Evolutionary conservation across 1,140 invertebrate species (phyloP).

Genomic region (Drosophila bocki): DNA sequence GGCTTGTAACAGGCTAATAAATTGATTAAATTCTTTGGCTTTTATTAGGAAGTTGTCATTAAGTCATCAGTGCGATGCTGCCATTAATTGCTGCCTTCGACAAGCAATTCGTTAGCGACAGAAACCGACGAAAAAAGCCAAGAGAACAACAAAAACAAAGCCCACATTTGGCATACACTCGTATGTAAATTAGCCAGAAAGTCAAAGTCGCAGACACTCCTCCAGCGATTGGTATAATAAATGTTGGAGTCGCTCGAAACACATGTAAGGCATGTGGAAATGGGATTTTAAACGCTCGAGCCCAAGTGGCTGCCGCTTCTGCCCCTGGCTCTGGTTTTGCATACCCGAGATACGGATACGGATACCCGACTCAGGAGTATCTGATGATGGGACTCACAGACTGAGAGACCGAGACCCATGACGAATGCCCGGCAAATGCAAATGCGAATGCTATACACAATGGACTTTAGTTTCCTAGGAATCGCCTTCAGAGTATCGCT

Average conservation of each 20-base stretch:
- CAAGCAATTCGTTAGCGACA: slow-evolving; percentile 70
- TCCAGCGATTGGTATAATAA: slow-evolving; percentile 66
- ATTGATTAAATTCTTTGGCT: slow-evolving; percentile 72
- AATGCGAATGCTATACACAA: slow-evolving; percentile 64
- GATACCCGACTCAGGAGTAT: slow-evolving; percentile 20
- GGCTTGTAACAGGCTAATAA: slow-evolving; percentile 64
- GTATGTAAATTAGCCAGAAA: slow-evolving; percentile 64
- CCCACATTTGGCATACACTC: slow-evolving; percentile 40
- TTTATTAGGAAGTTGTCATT: slow-evolving; percentile 82
- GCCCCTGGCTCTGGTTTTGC: slow-evolving; percentile 52
- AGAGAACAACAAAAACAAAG: slow-evolving; percentile 40
- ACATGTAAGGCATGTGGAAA: slow-evolving; percentile 76
- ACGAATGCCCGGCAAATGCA: slow-evolving; percentile 67
- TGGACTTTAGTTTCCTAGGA: slow-evolving; percentile 56
- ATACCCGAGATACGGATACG: slow-evolving; percentile 38
- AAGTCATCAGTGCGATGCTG: slow-evolving; percentile 66
- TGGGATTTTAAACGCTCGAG: slow-evolving; percentile 71
- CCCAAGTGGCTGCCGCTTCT: slow-evolving; percentile 26
- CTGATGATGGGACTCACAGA: slow-evolving; percentile 22
- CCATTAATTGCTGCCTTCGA: slow-evolving; percentile 74
- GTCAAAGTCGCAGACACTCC: slow-evolving; percentile 59
- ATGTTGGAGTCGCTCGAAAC: slow-evolving; percentile 68
- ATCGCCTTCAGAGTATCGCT: slow-evolving; percentile 34
- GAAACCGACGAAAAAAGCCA: slow-evolving; percentile 4
- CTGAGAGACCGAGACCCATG: slow-evolving; percentile 41